Evolutionary conservation across 1,140 invertebrate genomes (phyloP).

Genomic region (Lycorma delicatula): DNA sequence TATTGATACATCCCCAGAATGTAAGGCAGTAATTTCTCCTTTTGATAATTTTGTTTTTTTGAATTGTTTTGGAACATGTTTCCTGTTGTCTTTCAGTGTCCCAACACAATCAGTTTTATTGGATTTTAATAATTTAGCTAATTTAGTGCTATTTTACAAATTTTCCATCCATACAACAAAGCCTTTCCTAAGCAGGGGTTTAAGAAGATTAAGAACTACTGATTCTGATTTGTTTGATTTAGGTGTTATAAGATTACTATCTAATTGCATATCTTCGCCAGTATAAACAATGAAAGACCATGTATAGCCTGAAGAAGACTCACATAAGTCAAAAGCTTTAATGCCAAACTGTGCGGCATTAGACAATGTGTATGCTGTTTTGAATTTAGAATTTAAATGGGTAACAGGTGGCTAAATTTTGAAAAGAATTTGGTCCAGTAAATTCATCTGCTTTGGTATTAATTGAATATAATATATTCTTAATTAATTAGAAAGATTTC

Average conservation of each 20-base stretch:
- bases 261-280: not conserved
- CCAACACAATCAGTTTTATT: conserved; percentile 13
- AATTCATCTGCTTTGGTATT: too few relatives aligned
- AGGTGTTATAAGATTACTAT: not conserved
- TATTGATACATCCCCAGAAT: too few relatives aligned
- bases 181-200: conserved; percentile 11
- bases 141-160: conserved; percentile 13
- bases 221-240: not conserved
- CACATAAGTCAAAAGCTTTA: conserved; percentile 19
- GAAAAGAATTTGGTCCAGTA: too few relatives aligned
- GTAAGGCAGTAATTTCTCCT: too few relatives aligned
- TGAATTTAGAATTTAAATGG: too few relatives aligned
- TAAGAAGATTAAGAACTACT: not conserved
- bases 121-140: not conserved
- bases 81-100: conserved; percentile 8
- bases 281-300: conserved; percentile 12
- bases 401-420: too few relatives aligned
- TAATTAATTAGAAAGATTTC: too few relatives aligned
- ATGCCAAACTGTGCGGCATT: conserved; percentile 15
- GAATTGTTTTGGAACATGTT: conserved; percentile 10
- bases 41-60: conserved; percentile 1
- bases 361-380: conserved; percentile 8
- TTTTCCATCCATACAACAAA: conserved; percentile 12
- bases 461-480: too few relatives aligned
- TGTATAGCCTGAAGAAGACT: conserved; percentile 13